Base-by-base conservation (phyloP, 2,797 vertebrate species). In the Lophius americanus region DNA sequence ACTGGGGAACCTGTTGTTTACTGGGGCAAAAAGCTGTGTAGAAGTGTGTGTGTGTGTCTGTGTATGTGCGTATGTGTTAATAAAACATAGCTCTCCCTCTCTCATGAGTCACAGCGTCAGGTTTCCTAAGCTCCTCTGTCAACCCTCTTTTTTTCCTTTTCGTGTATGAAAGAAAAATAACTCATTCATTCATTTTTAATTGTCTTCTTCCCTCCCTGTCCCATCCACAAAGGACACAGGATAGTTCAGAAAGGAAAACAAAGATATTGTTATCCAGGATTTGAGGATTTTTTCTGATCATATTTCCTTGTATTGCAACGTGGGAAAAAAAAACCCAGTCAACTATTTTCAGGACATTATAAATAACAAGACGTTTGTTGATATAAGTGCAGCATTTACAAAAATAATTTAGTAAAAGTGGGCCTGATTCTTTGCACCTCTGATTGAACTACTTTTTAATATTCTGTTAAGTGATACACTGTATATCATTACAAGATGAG, bases 121-220 rank as follows among this genome's bases (percentile, higher is more conserved):
- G 81, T 94, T 93, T 90, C 94, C 80, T 50, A 6, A 48, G 65
- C 77, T 78, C 76, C 69, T 65, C 77, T 44, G 43, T 81, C 72
- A 74, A 73, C 62, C 69, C 47, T 73, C 53, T 56, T 70, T 84
- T 86, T 88, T 79, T 80, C 23, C 76, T 86, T 77, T 89, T 74
- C 43, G 63, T 64, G 82, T 85, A 89, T 91, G 93, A 94, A 94
- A 92, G 89, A 81, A 90, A 92, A 23, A 92, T 85, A 91, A 81
- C 71, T 81, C 75, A 68, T 87, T 91, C 89, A 93, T 94, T 89
- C 83, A 94, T 93, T 92, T 93, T 93, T 94, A 92, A 94, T 92
- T 63, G 80, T 79, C 74, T 80, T 70, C 67, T 71, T 60, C 56
- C 78, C 58, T 75, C 77, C 64, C 73, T 13, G 46, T 69, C 78